phyloP scores from a whole-genome alignment of 2,797 vertebrate species.

The Galagoides demidoff region DNA sequence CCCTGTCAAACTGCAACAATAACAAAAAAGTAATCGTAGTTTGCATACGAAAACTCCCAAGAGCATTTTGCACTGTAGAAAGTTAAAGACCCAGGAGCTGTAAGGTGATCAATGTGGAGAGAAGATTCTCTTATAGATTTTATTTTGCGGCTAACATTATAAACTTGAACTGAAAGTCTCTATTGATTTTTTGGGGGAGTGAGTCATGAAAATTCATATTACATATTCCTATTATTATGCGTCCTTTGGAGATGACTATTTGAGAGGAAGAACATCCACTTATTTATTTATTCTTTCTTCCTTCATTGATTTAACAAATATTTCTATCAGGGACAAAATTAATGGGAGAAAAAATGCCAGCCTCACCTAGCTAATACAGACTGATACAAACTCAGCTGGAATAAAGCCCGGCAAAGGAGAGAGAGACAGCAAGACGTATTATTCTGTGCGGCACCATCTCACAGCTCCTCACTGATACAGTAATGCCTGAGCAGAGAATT shows the following conservation, averaged over 20 bases:
- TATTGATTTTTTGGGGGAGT: neutral
- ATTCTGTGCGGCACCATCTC: neutral
- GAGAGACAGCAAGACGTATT: neutral
- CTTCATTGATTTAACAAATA: slow-evolving; percentile 23
- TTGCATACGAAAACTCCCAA: neutral
- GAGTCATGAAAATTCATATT: neutral
- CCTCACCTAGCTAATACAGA: neutral
- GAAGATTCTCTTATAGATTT: neutral
- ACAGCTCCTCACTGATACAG: neutral
- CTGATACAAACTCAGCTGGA: neutral
- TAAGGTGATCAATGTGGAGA: neutral
- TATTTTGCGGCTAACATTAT: slow-evolving; percentile 24
- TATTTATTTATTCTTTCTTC: neutral
- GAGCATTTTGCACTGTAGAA: neutral
- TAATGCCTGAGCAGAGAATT: neutral
- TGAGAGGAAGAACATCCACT: neutral
- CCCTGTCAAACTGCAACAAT: too few relatives aligned
- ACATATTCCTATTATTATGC: neutral
- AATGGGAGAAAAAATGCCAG: neutral
- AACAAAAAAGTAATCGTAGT: neutral
- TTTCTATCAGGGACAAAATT: neutral
- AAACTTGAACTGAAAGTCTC: neutral
- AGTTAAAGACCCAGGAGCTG: neutral
- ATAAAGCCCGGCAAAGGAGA: neutral
- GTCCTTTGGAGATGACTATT: slow-evolving; percentile 20